These are phyloP conservation scores for Sebastes miniatus DNA, from an alignment of 2,797 vertebrate species.

Conservation along the genomic window DNA sequence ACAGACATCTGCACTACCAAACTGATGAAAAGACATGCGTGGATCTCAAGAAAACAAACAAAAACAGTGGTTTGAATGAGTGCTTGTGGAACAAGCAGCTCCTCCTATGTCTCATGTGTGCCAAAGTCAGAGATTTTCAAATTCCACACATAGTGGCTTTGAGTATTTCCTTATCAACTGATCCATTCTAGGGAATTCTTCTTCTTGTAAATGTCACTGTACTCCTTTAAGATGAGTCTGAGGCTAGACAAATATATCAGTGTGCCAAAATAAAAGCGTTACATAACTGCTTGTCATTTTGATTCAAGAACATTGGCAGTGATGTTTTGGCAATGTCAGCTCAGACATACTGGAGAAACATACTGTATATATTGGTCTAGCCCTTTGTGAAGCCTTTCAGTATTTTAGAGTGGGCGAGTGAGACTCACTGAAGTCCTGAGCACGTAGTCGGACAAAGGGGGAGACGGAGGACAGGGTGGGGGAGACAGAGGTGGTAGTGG, in stretches of 20 bases:
- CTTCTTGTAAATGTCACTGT: neutral
- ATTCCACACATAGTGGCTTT: no score
- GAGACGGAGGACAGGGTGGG: conserved; percentile 83
- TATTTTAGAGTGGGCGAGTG: conserved; percentile 6
- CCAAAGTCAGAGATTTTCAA: no score
- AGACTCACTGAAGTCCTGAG: conserved; percentile 91
- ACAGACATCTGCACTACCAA: no score
- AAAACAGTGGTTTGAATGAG: no score
- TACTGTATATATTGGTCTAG: neutral
- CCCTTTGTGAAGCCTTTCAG: neutral
- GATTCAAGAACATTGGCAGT: neutral
- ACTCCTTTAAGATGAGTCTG: conserved; percentile 7
- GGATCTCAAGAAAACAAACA: no score
- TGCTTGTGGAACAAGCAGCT: no score
- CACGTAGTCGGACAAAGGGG: conserved; percentile 84
- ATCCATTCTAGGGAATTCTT: neutral
- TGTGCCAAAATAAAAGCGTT: neutral
- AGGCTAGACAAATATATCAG: neutral
- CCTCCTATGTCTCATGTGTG: neutral
- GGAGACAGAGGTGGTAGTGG: conserved; percentile 47
- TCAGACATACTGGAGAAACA: neutral
- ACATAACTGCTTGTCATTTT: neutral
- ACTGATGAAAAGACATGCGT: no score
- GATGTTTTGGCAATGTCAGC: neutral
- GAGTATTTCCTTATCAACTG: neutral